Conservation (phyloP, 2,888 invertebrate species). For the Xiphydria camelus region DNA sequence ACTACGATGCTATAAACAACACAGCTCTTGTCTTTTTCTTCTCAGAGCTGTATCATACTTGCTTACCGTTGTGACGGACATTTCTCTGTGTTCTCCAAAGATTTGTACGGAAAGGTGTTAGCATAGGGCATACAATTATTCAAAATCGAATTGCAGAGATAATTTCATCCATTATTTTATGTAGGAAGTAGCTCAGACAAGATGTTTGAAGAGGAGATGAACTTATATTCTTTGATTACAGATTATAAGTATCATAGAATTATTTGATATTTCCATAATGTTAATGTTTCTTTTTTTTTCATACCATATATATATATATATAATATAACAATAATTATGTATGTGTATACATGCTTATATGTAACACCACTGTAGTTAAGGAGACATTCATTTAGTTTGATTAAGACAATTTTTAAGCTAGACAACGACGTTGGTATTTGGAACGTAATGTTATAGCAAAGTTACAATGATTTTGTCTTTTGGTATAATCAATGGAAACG, state of each 20-base stretch:
- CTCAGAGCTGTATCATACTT: background rate
- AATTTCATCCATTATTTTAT: background rate
- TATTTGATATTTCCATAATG: constrained; percentile 7
- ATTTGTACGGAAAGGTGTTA: constrained; percentile 7
- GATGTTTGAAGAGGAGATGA: too few relatives aligned
- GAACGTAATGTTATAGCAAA: too few relatives aligned
- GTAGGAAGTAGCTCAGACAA: too few relatives aligned
- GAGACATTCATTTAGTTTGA: constrained; percentile 22
- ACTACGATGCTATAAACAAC: background rate
- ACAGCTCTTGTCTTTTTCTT: constrained; percentile 6
- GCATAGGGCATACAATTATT: constrained; percentile 1
- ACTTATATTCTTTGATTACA: too few relatives aligned
- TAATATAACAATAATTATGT: constrained; percentile 30
- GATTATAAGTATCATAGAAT: too few relatives aligned
- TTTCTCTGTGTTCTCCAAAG: constrained; percentile 7
- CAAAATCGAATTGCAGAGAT: background rate
- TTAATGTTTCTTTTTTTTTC: constrained; percentile 13
- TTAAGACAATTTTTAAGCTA: constrained; percentile 10
- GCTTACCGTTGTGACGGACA: background rate
- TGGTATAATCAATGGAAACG: constrained; percentile 9
- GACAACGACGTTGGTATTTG: background rate
- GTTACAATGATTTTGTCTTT: background rate
- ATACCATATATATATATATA: constrained; percentile 28
- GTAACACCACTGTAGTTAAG: constrained; percentile 35
- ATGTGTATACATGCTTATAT: constrained; percentile 33